These are phyloP conservation scores for Apostichopus japonicus DNA, from an alignment of 35 echinoderm and acorn worm species.

Conservation along the genomic window DNA sequence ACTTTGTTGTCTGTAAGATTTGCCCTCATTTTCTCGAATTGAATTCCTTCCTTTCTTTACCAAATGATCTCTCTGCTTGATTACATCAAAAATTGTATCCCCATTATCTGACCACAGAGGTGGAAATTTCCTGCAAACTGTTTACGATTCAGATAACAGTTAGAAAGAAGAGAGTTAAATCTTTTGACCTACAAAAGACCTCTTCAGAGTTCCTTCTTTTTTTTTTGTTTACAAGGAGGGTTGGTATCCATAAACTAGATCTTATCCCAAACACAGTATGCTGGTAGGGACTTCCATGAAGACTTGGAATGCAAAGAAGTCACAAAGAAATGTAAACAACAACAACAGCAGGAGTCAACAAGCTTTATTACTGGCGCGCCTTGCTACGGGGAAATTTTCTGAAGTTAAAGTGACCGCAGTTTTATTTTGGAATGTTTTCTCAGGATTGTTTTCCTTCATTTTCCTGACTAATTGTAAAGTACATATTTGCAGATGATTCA, in stretches of 20 bases:
- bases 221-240: neutral
- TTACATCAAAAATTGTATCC: neutral
- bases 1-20: neutral
- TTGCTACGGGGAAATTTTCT: neutral
- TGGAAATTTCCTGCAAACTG: neutral
- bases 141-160: neutral
- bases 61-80: neutral
- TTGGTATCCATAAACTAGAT: neutral
- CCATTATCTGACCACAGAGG: conserved; percentile 2
- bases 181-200: neutral
- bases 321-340: too few species aligned
- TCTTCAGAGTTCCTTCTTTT: neutral
- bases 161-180: neutral
- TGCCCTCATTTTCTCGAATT: neutral
- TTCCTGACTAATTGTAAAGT: neutral
- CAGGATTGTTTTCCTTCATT: neutral
- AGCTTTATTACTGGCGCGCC: neutral
- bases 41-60: neutral
- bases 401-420: neutral
- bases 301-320: too few species aligned
- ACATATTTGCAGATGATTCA: neutral
- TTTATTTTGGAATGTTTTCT: neutral
- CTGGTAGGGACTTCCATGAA: too few species aligned
- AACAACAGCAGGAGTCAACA: neutral
- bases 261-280: neutral